Percentiles rank a stretch among this genome's conserved stretches.
These are phyloP conservation scores for Tragelaphus strepsiceros DNA, from an alignment of 2,113 vertebrate genomes.

Conservation along the genomic window DNA sequence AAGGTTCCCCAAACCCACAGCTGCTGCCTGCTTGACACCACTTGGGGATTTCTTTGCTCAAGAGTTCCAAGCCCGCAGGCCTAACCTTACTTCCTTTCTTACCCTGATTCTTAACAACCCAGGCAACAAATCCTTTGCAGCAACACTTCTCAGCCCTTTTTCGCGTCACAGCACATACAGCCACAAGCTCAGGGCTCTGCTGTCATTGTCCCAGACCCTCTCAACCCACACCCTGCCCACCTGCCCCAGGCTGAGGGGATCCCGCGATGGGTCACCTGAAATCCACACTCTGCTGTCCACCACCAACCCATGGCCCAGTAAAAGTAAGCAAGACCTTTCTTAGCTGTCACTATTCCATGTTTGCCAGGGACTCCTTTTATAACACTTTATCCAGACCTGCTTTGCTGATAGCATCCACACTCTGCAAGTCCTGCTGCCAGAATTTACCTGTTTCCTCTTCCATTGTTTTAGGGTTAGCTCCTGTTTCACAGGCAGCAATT, in stretches of 20 bases:
- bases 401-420: neutral
- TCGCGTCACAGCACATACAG: fast-evolving
- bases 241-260: no score
- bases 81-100: neutral
- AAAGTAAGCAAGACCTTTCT: neutral
- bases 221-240: neutral
- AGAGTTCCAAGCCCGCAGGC: neutral
- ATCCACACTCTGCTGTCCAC: neutral
- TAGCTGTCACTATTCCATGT: neutral
- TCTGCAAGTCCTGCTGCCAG: neutral
- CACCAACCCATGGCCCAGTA: no score
- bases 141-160: neutral
- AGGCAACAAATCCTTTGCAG: neutral
- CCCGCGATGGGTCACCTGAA: neutral
- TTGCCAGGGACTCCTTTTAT: neutral
- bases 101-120: neutral
- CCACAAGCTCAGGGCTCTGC: neutral
- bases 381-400: neutral
- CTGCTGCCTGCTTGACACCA: neutral
- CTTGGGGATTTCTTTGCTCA: neutral
- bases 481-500: neutral
- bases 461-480: neutral
- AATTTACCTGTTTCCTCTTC: neutral
- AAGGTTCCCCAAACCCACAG: no score
- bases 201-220: neutral